phyloP scores from a whole-genome alignment of 1,140 invertebrate species.

The Danaus plexippus region DNA sequence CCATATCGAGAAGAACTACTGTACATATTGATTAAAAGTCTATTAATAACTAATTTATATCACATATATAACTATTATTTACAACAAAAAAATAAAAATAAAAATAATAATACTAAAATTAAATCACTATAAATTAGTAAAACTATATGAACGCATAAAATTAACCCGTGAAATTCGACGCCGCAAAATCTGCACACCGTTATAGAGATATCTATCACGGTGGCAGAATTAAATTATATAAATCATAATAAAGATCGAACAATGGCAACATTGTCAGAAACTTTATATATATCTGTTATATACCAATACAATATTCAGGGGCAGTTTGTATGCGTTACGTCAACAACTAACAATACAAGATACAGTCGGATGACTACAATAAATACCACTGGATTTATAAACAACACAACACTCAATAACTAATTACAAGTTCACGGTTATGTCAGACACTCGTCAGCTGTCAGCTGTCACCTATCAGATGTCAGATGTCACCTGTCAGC shows the following conservation, averaged over 20 bases:
- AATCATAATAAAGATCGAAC: slow-evolving; percentile 2
- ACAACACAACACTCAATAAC: slow-evolving; percentile 2
- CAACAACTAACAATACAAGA: too few relatives aligned
- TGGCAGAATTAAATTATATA: slow-evolving; percentile 7
- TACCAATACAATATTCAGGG: neutral
- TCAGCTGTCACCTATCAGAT: neutral
- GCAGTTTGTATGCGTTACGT: too few relatives aligned
- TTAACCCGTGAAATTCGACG: too few relatives aligned
- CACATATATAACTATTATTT: neutral
- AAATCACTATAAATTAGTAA: slow-evolving; percentile 6
- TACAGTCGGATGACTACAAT: neutral
- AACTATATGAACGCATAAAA: neutral
- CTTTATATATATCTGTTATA: slow-evolving; percentile 5
- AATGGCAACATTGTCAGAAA: slow-evolving; percentile 9
- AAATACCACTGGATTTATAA: slow-evolving; percentile 10
- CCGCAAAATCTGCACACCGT: too few relatives aligned
- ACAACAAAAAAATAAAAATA: neutral
- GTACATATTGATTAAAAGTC: too few relatives aligned
- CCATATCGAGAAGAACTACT: too few relatives aligned
- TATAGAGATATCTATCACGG: slow-evolving; percentile 1
- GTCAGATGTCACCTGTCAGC: slow-evolving; percentile 1
- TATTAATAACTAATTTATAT: too few relatives aligned
- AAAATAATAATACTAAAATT: neutral
- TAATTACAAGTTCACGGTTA: slow-evolving; percentile 1
- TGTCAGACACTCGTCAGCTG: neutral